Base-by-base conservation (phyloP, 2,797 vertebrate species). In the Eulemur rubriventer region DNA sequence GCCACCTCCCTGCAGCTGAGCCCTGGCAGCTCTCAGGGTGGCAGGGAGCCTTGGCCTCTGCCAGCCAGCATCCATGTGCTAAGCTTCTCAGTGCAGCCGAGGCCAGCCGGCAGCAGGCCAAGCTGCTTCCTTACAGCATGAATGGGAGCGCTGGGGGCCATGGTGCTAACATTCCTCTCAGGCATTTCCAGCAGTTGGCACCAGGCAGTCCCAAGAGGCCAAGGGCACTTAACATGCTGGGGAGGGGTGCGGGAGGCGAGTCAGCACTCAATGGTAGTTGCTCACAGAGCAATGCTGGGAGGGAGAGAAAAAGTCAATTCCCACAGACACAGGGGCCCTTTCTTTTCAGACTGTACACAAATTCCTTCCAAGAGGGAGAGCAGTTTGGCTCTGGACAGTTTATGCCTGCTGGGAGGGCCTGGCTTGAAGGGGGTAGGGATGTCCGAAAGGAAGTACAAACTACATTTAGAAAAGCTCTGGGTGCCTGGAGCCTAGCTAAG, bases 161-260 rank as follows among this genome's bases (percentile, higher is more conserved):
- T n/a, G 92, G 76, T 67, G 91, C 83, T 95, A 97, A 96, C 65
- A 81, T 30, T 95, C 97, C 26, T 35, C 95, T 79, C 86, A 93
- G 91, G 96, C 98, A 94, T 93, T 97, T 98, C 91, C 89, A 98
- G 94, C 89, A 97, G 96, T 93, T 97, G 98, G 97, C 97, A 98
- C 97, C 73, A 93, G 94, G 97, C 96, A 17, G 96, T 97, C 98
- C 96, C 97, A 95, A 95, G 97, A 97, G 97, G 91, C 97, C 94
- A 93, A 96, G 80, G 61, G 95, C 95, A 93, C 82, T 97, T 89
- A 89, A 81, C 57, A 91, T 46, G 59, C 85, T 59, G 82, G 73
- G 88, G 75, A 91, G 59, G 76, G 80, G 55, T 12, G 30, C 0
- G 0, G 79, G 48, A 70, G 70, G 69, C 63, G 13, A 96, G 92